Evolutionary conservation across 2,113 vertebrate species (phyloP).

Genomic region (Urocitellus parryii): DNA sequence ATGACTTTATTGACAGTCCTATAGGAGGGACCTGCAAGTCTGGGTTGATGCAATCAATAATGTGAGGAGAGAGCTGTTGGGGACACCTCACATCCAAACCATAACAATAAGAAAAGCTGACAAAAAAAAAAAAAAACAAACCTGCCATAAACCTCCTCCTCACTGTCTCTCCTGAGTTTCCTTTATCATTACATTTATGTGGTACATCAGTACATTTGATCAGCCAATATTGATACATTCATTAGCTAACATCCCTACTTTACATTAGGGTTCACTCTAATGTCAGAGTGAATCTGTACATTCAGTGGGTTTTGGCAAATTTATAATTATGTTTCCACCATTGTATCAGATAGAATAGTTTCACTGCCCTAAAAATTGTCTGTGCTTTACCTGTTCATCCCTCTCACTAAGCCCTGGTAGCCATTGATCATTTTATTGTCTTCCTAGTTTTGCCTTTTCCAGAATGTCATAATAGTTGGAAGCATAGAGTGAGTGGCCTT

Average conservation of each 20-base stretch:
- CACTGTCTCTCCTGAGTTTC: background rate
- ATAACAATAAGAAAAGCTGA: background rate
- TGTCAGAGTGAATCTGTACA: no score
- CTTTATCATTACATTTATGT: background rate
- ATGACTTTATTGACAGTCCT: background rate
- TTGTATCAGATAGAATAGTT: background rate
- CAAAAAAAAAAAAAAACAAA: background rate
- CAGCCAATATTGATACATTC: background rate
- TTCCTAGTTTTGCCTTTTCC: background rate
- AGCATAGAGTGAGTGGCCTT: background rate
- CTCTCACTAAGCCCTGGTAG: background rate
- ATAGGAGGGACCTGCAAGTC: background rate
- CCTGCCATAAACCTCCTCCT: background rate
- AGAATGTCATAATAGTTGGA: background rate
- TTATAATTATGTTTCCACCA: background rate
- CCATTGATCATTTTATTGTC: background rate
- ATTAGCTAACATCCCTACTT: background rate
- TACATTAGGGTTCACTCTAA: background rate
- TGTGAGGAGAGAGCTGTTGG: no score
- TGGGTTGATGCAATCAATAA: background rate
- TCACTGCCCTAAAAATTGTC: background rate
- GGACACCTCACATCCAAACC: no score
- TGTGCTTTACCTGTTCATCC: background rate
- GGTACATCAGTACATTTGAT: background rate
- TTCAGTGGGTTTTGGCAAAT: background rate